phyloP scores from a whole-genome alignment of 1,140 invertebrate species.

The Tribolium madens region DNA sequence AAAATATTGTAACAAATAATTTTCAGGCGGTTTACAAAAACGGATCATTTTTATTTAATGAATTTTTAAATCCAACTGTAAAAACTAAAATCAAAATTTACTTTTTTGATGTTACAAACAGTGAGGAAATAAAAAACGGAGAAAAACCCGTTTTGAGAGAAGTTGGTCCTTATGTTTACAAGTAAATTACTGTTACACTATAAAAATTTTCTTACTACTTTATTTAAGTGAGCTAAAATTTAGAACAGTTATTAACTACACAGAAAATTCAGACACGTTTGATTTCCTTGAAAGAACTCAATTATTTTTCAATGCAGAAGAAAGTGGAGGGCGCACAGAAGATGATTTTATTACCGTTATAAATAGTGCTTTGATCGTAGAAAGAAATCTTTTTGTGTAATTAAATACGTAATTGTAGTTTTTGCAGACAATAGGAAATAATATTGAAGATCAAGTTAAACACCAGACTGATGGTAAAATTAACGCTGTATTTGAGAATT shows the following conservation, averaged over 20 bases:
- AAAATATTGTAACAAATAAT: not conserved
- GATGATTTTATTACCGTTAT: not conserved
- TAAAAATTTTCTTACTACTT: not conserved
- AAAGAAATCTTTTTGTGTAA: not conserved
- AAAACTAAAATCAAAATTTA: not conserved
- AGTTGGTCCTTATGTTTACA: slow-evolving; percentile 25
- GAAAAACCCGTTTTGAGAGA: slow-evolving; percentile 3
- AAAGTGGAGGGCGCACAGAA: not conserved
- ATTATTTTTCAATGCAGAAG: not conserved
- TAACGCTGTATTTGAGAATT: not conserved
- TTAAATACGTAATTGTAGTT: not conserved
- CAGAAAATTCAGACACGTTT: not conserved
- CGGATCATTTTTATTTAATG: not conserved
- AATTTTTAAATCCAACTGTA: not conserved
- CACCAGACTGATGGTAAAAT: not conserved
- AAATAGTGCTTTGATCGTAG: not conserved
- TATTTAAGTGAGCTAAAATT: not conserved
- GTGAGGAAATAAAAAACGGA: not conserved
- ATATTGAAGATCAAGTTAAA: not conserved
- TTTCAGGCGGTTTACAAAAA: not conserved
- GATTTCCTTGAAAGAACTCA: not conserved
- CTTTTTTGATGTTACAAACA: slow-evolving; percentile 6
- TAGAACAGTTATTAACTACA: not conserved
- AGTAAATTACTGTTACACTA: not conserved
- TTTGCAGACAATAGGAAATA: not conserved